Percentiles rank a stretch among this genome's conserved stretches.
Conservation (phyloP, 92 coral and sea anemone species). For the Anthopleura xanthogrammica region DNA sequence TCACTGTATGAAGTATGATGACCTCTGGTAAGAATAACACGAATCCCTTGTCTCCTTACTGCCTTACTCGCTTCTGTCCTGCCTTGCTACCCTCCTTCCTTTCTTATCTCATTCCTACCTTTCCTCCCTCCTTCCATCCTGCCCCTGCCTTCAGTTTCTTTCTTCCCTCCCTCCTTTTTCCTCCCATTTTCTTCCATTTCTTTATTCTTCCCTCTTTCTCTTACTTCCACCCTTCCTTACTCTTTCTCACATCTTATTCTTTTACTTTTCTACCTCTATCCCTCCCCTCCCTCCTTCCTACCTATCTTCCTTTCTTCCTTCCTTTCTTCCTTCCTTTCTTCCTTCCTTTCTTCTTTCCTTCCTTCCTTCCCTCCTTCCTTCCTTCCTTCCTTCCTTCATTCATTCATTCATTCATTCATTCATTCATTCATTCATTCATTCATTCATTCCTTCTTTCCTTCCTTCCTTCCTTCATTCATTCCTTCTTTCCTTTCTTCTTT, state of each 20-base stretch:
- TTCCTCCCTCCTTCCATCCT: neutral
- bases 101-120: neutral
- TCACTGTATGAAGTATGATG: slow-evolving; percentile 91
- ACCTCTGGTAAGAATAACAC: slow-evolving; percentile 66
- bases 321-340: neutral
- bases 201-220: neutral
- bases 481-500: neutral
- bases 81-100: no score
- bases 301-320: neutral
- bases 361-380: neutral
- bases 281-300: no score
- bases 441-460: neutral
- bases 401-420: neutral
- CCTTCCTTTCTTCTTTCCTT: neutral
- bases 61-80: neutral
- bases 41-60: neutral
- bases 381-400: neutral
- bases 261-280: no score
- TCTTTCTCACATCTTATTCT: no score
- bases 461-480: neutral
- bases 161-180: neutral
- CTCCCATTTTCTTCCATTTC: neutral
- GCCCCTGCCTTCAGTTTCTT: no score
- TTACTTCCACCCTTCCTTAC: neutral
- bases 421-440: no score